Evolutionary conservation across 2,113 vertebrate genomes (phyloP).

Genomic region (Vireo altiloquus): DNA sequence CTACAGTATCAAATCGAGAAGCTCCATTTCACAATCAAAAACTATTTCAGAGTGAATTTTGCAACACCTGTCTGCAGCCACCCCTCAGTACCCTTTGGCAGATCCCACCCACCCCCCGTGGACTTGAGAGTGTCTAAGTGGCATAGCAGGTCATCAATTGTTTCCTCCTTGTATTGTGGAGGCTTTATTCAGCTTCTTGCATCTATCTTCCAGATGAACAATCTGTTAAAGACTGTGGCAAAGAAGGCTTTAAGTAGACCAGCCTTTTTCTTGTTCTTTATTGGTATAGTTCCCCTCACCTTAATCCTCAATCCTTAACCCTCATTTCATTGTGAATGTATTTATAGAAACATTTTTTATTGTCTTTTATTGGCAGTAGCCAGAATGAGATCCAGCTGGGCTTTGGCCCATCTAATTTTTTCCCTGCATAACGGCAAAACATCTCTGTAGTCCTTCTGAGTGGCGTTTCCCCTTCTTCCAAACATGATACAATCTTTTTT

Average conservation of each 20-base stretch:
- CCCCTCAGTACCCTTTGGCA: not conserved
- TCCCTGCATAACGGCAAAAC: not conserved
- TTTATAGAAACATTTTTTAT: not conserved
- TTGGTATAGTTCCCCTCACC: not conserved
- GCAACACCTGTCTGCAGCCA: not conserved
- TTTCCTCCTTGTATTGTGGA: not conserved
- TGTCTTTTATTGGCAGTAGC: not conserved
- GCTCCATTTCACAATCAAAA: not conserved
- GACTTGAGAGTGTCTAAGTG: not conserved
- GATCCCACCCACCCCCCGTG: fast-evolving
- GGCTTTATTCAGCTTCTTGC: not conserved
- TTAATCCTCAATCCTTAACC: not conserved
- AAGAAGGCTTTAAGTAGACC: not conserved
- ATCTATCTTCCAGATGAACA: fast-evolving
- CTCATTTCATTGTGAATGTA: not conserved
- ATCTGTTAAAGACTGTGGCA: not conserved
- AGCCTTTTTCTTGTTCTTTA: not conserved
- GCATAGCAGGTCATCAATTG: not conserved
- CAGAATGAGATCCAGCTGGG: not conserved
- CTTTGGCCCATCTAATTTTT: not conserved
- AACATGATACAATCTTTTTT: not conserved
- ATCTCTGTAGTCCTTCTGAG: not conserved
- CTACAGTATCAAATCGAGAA: fast-evolving
- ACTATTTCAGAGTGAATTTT: not conserved
- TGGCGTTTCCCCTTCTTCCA: not conserved